These are phyloP conservation scores for Mionectes macconnelli DNA, from an alignment of 2,113 vertebrate species.

Conservation along the genomic window DNA sequence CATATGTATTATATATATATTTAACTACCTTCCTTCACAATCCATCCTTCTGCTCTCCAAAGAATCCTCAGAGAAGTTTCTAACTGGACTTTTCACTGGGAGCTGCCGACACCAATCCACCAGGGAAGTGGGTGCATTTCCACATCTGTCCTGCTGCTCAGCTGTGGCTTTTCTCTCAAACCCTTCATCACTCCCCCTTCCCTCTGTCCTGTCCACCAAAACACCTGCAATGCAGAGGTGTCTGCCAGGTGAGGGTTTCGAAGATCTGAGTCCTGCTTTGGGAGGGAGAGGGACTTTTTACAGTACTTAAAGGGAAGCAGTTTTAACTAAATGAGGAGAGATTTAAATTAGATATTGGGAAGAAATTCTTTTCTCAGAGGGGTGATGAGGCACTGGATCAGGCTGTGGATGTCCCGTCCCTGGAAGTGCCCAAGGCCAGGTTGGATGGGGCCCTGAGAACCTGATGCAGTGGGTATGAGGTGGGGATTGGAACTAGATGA, in stretches of 20 bases:
- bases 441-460: background rate
- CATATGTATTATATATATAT: background rate
- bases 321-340: background rate
- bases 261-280: background rate
- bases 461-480: background rate
- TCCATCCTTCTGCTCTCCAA: background rate
- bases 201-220: background rate
- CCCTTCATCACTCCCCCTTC: background rate
- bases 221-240: background rate
- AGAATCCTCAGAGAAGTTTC: background rate
- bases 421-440: background rate
- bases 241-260: background rate
- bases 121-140: background rate
- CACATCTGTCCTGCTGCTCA: background rate
- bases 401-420: background rate
- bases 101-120: background rate
- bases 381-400: background rate
- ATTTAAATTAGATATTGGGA: background rate
- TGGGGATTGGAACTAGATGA: background rate
- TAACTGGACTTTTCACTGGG: background rate
- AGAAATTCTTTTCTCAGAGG: background rate
- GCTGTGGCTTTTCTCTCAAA: background rate
- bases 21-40: background rate
- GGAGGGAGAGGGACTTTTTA: background rate
- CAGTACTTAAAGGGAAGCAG: fast-evolving